phyloP scores from a whole-genome alignment of 2,888 invertebrate genomes.

The Calliphora vomitoria region DNA sequence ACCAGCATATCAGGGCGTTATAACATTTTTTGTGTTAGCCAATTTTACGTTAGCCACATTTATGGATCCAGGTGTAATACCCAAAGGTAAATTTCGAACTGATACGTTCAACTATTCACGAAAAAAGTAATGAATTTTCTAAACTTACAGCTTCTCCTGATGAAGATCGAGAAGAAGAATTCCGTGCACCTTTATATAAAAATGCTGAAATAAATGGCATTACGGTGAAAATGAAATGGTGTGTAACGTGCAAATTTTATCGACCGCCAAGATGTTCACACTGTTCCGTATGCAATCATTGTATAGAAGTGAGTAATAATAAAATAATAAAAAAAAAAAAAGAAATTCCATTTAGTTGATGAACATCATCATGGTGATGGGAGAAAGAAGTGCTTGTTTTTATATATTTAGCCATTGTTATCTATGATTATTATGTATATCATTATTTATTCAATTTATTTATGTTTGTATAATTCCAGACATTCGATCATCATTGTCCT shows the following conservation, averaged over 20 bases:
- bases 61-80: constrained; percentile 99
- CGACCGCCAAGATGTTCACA: constrained; percentile 99
- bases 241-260: constrained; percentile 99
- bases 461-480: constrained; percentile 87
- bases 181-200: constrained; percentile 97
- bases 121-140: constrained; percentile 47
- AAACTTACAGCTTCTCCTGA: constrained; percentile 92
- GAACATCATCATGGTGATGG: neutral
- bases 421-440: neutral
- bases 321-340: neutral
- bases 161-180: constrained; percentile 98
- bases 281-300: constrained; percentile 99
- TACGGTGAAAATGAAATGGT: constrained; percentile 99
- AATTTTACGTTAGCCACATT: constrained; percentile 99
- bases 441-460: constrained; percentile 3
- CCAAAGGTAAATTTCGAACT: constrained; percentile 90
- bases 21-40: constrained; percentile 98
- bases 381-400: neutral
- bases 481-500: constrained; percentile 99
- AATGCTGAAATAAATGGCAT: constrained; percentile 99
- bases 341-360: neutral
- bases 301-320: constrained; percentile 93
- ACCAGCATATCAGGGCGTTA: constrained; percentile 95
- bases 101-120: constrained; percentile 18
- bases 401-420: constrained; percentile 25